These are phyloP conservation scores for Pterobdella sp. DNA, from an alignment of 2,888 invertebrate genomes.

Conservation along the genomic window DNA sequence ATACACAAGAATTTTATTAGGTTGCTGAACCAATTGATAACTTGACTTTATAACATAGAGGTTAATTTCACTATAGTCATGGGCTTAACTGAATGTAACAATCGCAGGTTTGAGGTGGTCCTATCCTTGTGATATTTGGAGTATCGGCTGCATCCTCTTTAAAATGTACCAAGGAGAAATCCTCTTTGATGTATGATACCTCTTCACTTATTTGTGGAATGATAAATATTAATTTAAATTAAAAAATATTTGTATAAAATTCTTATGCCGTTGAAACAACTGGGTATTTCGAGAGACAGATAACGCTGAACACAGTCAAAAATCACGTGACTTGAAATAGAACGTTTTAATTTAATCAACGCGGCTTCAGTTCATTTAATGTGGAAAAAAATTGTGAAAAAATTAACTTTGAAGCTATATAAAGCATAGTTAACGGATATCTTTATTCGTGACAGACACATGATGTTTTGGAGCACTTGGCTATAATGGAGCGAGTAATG, in stretches of 20 bases:
- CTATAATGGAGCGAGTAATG: slow-evolving; percentile 98
- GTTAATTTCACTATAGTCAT: neutral
- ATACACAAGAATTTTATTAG: neutral
- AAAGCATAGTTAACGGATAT: no score
- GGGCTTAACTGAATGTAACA: neutral
- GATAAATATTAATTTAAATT: no score
- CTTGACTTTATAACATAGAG: neutral
- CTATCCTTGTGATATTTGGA: slow-evolving; percentile 99
- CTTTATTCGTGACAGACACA: slow-evolving; percentile 69
- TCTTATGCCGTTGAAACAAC: no score
- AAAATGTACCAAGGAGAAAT: slow-evolving; percentile 96
- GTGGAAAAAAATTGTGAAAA: no score
- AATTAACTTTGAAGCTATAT: neutral
- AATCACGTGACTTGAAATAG: no score
- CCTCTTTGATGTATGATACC: slow-evolving; percentile 65
- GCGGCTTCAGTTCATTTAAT: no score
- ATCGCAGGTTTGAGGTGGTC: slow-evolving; percentile 90
- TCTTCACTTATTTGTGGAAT: no score
- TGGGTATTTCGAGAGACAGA: no score
- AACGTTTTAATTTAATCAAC: no score
- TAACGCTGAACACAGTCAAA: no score
- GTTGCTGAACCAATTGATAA: no score
- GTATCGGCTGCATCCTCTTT: slow-evolving; percentile 97
- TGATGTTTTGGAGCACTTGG: slow-evolving; percentile 96
- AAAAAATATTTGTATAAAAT: no score